Evolutionary conservation across 2,797 vertebrate species (phyloP), one percentile per base, ranked within the genome.

Genomic region (Labeo calbasu): DNA sequence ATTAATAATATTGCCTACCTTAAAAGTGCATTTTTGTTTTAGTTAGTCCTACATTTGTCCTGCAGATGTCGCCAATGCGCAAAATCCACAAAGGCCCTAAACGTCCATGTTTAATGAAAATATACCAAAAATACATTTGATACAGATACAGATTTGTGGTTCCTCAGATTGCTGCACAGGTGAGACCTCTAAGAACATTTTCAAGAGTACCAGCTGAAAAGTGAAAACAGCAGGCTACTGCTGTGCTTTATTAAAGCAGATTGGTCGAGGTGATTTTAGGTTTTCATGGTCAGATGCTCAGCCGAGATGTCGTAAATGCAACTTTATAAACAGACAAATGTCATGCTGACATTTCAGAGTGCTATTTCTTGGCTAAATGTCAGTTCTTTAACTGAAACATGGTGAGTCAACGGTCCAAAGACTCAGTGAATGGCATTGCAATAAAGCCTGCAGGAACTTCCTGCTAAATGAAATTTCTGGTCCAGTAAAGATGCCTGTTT

Each of bases 201-300:
- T 32, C 23, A 51, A 25, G 25, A 72, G 25, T 57, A 7, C 40
- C 53, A 51, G 25, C 4, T 75, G 5, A 2, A 73, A 36, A 12
- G 11, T 21, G 28, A 55, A 55, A 55, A 43, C 3, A 15, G 21
- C 32, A 59, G 13, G 36, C 55, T 2, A 59, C 59, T 76, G 19
- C 21, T n/a, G 28, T 76, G 21, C 19, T 76, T 76, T 77, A 43
- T 77, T 77, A 43, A 76, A 59, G 73, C 53, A 76, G 21, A 40
- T 3, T 23, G 21, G n/a, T 8, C 50, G 21, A 51, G 46, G 19
- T 51, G 48, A 12, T 50, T 51, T 72, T 11, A 59, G 21, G 32
- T 57, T 9, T 57, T 40, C 25, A 53, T 13, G 15, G 25, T 75
- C 71, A 75, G 71, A 32, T 75, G 25, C 71, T 73, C 48, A 7